Evolutionary conservation across 1,140 invertebrate species (phyloP).

Genomic region (Sipha flava): DNA sequence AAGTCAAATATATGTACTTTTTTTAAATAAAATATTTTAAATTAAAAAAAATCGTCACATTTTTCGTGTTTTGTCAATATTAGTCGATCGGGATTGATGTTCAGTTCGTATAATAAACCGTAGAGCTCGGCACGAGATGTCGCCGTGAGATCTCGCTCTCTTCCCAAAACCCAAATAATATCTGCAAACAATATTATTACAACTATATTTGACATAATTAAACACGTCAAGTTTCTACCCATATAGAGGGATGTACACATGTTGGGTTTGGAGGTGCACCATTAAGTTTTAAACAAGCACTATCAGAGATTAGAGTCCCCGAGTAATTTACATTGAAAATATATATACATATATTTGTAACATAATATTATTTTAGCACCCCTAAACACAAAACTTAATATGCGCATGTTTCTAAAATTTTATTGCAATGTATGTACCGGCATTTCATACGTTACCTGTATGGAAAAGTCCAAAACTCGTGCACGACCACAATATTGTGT

Average conservation of each 20-base stretch:
- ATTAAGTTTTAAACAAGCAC: too few species aligned
- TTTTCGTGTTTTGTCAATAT: conserved; percentile 55
- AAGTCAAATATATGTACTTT: background rate
- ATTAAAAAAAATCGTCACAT: conserved; percentile 44
- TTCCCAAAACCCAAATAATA: conserved; percentile 56
- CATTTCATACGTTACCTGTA: conserved; percentile 48
- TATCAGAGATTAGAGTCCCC: too few species aligned
- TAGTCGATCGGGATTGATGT: conserved; percentile 54
- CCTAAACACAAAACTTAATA: too few species aligned
- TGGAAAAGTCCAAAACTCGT: conserved; percentile 52
- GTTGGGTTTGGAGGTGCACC: too few species aligned
- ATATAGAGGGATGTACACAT: too few species aligned
- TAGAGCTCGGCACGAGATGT: conserved; percentile 52
- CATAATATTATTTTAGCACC: too few species aligned
- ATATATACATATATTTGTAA: too few species aligned
- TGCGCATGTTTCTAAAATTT: too few species aligned
- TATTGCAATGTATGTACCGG: too few species aligned
- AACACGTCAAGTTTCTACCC: too few species aligned
- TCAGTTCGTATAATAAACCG: conserved; percentile 48
- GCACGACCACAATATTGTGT: conserved; percentile 63
- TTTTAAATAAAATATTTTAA: background rate
- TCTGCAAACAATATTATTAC: conserved; percentile 42
- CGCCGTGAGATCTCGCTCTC: conserved; percentile 51
- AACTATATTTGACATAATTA: background rate
- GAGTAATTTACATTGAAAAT: too few species aligned